phyloP scores from a whole-genome alignment of 2,113 vertebrate species.

The Sebastes schlegelii region DNA sequence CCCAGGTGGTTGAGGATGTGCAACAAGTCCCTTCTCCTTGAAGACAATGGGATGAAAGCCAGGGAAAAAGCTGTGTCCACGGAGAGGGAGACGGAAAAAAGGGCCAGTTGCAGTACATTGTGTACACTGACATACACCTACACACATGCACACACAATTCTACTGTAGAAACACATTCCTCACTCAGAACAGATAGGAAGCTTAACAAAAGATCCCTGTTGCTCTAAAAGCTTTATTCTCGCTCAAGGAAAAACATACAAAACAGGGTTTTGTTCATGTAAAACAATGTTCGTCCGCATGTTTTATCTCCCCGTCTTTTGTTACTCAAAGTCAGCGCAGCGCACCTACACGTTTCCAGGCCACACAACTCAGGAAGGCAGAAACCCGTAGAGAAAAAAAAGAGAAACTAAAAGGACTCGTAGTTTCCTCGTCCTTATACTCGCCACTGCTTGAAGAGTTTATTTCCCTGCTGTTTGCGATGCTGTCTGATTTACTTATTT shows the following conservation, averaged over 20 bases:
- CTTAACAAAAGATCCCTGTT: constrained; percentile 64
- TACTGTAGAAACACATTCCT: constrained; percentile 64
- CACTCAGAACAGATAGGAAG: constrained; percentile 68
- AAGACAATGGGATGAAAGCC: constrained; percentile 81
- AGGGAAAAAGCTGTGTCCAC: constrained; percentile 72
- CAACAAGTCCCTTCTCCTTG: constrained; percentile 53
- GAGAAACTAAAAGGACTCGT: constrained; percentile 14
- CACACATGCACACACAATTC: constrained; percentile 21
- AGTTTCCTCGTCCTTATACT: constrained; percentile 37
- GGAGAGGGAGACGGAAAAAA: constrained; percentile 74
- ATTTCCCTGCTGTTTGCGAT: background rate
- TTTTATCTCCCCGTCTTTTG: constrained; percentile 44
- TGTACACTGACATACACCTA: constrained; percentile 28
- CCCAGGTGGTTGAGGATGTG: constrained; percentile 42
- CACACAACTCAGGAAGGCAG: constrained; percentile 70
- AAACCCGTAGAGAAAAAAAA: constrained; percentile 30
- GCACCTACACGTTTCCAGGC: constrained; percentile 43
- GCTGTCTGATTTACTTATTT: background rate
- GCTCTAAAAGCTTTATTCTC: constrained; percentile 80
- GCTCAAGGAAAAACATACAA: constrained; percentile 75
- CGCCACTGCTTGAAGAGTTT: constrained; percentile 14
- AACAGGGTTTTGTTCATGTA: constrained; percentile 52
- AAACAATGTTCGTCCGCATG: constrained; percentile 54
- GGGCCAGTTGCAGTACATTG: constrained; percentile 54
- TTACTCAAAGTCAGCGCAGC: constrained; percentile 17